Evolutionary conservation across 2,113 vertebrate species (phyloP).

Genomic region (Oenanthe melanoleuca): DNA sequence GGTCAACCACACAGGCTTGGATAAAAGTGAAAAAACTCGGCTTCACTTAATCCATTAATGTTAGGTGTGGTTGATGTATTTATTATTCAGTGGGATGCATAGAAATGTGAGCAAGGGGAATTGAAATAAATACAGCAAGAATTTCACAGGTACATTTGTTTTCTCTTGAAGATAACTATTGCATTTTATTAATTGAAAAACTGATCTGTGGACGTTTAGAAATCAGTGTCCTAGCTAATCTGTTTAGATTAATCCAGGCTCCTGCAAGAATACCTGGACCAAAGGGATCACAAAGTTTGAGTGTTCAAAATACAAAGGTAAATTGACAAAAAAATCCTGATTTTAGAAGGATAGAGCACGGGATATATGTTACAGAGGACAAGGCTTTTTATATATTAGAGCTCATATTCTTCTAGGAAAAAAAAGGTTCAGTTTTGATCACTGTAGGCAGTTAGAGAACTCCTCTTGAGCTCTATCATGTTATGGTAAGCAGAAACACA

Average conservation of each 20-base stretch:
- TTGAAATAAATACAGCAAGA: not conserved
- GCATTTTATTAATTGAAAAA: not conserved
- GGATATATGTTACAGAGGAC: not conserved
- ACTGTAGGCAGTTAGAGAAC: not conserved
- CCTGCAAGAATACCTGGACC: not conserved
- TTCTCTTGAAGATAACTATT: not conserved
- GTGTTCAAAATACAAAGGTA: not conserved
- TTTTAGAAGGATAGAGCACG: not conserved
- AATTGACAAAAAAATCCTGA: not conserved
- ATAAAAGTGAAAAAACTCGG: not conserved
- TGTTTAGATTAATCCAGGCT: not conserved
- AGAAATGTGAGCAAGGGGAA: not conserved
- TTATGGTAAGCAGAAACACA: not conserved
- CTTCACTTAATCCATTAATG: not conserved
- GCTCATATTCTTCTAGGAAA: not conserved
- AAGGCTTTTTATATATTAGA: not conserved
- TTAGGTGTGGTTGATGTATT: not conserved
- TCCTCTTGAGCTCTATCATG: rapidly evolving
- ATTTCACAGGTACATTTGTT: not conserved
- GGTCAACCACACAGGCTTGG: not conserved
- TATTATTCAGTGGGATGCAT: not conserved
- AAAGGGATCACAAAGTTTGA: not conserved
- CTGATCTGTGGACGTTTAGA: not conserved
- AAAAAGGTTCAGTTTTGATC: not conserved
- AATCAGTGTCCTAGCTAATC: not conserved